Base-by-base conservation (phyloP, 2,113 vertebrate genomes). In the Cyrtonyx montezumae region DNA sequence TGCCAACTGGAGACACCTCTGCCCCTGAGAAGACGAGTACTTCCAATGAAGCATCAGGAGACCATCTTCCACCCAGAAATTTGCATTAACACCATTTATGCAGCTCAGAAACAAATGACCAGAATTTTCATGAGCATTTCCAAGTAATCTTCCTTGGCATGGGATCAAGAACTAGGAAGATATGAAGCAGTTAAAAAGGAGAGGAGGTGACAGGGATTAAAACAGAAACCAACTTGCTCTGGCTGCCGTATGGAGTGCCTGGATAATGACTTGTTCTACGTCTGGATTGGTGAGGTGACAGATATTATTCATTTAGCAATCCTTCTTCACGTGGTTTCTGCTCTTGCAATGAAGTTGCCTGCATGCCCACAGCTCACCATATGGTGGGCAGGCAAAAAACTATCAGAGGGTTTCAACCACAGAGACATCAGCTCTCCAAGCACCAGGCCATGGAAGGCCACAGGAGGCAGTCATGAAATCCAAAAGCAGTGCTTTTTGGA, bases 301-400 rank as follows among this genome's bases (percentile, higher is more conserved):
- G 25, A 32, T 34, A 34, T 9, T 34, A 16, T 19, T 37, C 58
- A 51, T 21, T 58, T 32, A 58, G 55, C 32, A n/a, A 58, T 58
- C 62, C 22, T 40, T 26, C 67, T 12, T 0, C 0, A 13, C 7
- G 16, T 0, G 0, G 11, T 36, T 79, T 71, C 76, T n/a, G 3
- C 0, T 1, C 30, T 36, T 0, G 1, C 11, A 14, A 30, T 16
- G 37, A 59, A 63, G 59, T 8, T 22, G 32, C 7, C 3, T 40
- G 61, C 0, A 0, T 36, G 48, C 8, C 53, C 1, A 1, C 36
- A 1, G 8, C 37, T 45, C 21, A 2, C 13, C 1, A 2, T 16
- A 11, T 23, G 32, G 25, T n/a, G 36, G 1, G 0, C 32, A 16
- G 34, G 48, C 34, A 43, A 56, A 65, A n/a, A 10, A 55, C 21